A percentile compares a stretch with the other conserved stretches of the same genome.
Conservation (phyloP, 2,113 vertebrate species). For the Prinia subflava region DNA sequence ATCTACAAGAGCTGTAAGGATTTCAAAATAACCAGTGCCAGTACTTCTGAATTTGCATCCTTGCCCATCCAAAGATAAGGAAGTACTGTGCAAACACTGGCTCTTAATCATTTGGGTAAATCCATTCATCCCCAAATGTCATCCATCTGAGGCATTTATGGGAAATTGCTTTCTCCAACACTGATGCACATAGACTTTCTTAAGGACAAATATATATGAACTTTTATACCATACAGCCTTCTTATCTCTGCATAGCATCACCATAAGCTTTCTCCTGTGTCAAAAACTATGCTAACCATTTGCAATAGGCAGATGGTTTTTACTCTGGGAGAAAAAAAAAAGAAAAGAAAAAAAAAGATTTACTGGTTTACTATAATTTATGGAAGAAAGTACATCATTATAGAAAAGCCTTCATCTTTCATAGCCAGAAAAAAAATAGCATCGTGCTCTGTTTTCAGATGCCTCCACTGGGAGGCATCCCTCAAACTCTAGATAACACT, state of each 20-base stretch:
- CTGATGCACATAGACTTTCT: not conserved
- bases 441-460: not conserved
- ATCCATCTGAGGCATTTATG: not conserved
- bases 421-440: not conserved
- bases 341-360: not conserved
- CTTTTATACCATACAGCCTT: not conserved
- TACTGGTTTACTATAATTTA: constrained; percentile 8
- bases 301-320: not conserved
- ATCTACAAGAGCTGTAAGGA: not conserved
- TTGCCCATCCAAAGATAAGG: not conserved
- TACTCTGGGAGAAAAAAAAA: not conserved
- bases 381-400: constrained; percentile 2
- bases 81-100: not conserved
- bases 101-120: not conserved
- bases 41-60: not conserved
- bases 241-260: not conserved
- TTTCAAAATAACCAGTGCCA: not conserved
- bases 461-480: constrained; percentile 33
- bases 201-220: not conserved
- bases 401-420: not conserved
- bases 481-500: constrained; percentile 9
- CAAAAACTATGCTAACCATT: not conserved
- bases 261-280: not conserved
- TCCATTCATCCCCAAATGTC: not conserved
- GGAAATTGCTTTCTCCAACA: not conserved